These are phyloP conservation scores for Ephestia elutella DNA, from an alignment of 1,140 invertebrate genomes.

Conservation along the genomic window DNA sequence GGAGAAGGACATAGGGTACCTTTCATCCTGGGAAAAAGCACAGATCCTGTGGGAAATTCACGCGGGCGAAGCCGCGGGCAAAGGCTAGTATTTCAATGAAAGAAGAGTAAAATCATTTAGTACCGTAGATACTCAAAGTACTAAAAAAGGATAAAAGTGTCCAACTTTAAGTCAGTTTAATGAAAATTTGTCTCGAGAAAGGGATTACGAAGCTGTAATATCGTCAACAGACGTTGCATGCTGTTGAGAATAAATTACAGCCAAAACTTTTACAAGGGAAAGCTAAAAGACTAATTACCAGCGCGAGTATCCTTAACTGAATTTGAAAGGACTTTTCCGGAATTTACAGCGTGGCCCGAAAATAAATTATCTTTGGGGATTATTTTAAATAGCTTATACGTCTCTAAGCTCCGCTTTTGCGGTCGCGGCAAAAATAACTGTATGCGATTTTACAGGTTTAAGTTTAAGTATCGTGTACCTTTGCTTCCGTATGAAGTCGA, in stretches of 20 bases:
- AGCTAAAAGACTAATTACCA: slow-evolving; percentile 21
- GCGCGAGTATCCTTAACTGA: slow-evolving; percentile 12
- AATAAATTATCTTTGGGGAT: not conserved
- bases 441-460: too few relatives aligned
- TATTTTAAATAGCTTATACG: too few relatives aligned
- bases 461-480: too few relatives aligned
- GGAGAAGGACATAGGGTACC: too few relatives aligned
- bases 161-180: slow-evolving; percentile 12
- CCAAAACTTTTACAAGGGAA: slow-evolving; percentile 18
- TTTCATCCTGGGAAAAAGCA: too few relatives aligned
- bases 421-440: too few relatives aligned
- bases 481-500: too few relatives aligned
- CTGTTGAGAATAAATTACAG: slow-evolving; percentile 21
- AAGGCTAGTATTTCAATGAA: not conserved
- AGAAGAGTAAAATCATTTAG: not conserved
- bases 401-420: too few relatives aligned
- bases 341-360: not conserved
- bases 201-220: slow-evolving; percentile 11
- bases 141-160: slow-evolving; percentile 22
- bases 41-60: too few relatives aligned
- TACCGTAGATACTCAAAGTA: not conserved
- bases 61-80: too few relatives aligned
- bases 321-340: slow-evolving; percentile 9
- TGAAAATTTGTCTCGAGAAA: slow-evolving; percentile 14
- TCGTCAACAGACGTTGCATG: slow-evolving; percentile 11